Evolutionary conservation across 2,888 invertebrate genomes (phyloP).

Genomic region (Neoscelio sp.): DNA sequence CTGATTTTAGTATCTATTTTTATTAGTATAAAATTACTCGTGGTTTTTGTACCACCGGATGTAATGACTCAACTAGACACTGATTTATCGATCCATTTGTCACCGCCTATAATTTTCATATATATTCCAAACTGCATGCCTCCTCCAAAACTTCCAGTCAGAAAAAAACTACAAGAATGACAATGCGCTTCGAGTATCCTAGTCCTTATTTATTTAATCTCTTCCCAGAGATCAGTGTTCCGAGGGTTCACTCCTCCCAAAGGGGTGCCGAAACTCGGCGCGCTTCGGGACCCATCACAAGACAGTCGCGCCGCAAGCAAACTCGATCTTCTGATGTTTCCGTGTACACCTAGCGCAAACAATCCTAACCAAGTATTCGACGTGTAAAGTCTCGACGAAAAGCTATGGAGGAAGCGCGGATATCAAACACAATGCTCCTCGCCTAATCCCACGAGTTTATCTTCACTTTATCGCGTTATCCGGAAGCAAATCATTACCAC

Average conservation of each 20-base stretch:
- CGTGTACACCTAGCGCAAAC: conserved; percentile 75
- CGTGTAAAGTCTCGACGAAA: conserved; percentile 43
- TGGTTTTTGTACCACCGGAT: conserved; percentile 1
- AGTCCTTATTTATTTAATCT: conserved; percentile 59
- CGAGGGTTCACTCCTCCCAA: conserved; percentile 21
- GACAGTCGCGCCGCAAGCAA: conserved; percentile 66
- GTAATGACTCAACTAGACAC: conserved; percentile 18
- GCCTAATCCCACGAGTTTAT: conserved; percentile 49
- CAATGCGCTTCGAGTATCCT: conserved; percentile 33
- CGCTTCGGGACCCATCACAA: conserved; percentile 42
- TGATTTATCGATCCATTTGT: conserved; percentile 29
- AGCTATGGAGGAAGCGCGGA: conserved; percentile 6
- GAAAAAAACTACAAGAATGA: conserved; percentile 32
- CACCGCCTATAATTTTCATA: conserved; percentile 12
- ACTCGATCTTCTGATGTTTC: conserved; percentile 75
- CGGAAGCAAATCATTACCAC: conserved; percentile 64
- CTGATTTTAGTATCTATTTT: too few relatives aligned
- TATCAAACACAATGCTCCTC: conserved; percentile 32
- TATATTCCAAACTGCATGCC: background rate
- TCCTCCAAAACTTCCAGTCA: conserved; percentile 4
- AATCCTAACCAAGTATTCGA: conserved; percentile 36
- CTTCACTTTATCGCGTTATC: conserved; percentile 49
- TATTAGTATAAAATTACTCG: too few relatives aligned
- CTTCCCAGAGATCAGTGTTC: conserved; percentile 59
- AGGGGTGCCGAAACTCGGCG: conserved; percentile 23